Evolutionary conservation across 1,140 invertebrate genomes (phyloP), one percentile per base, ranked within the genome.

Genomic region (Planococcus citri): DNA sequence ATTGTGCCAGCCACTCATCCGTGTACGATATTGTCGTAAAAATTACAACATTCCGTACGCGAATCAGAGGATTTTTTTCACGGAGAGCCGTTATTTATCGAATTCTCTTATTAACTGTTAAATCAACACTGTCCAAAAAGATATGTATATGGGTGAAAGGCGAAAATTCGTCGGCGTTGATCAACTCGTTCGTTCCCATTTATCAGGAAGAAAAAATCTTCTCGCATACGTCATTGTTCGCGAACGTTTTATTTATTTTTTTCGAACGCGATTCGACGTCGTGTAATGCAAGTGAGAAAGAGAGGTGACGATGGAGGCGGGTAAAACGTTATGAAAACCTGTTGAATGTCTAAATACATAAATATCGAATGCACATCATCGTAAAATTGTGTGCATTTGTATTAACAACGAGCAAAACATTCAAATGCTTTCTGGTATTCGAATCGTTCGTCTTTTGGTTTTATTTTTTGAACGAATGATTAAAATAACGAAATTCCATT

Each of bases 1-100:
- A 51, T 51, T 51, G 41, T 51, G 17, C 41, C 17, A 51, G 12
- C 17, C 41, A 51, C 41, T 51, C 41, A 51, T 51, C 41, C 41
- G 41, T 33, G 29, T 51, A 51, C 41, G 41, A 51, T 51, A 51
- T 51, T 51, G 41, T 51, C 41, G 41, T 51, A 51, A 51, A 51
- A 51, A 51, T 17, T 33, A 20, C 41, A 14, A 17, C 41, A 51
- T 51, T 51, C 41, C 41, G n/a, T 51, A 33, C 3, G 2, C 41
- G 17, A 51, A n/a, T 51, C 41, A 51, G 41, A n/a, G n/a, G n/a
- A n/a, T n/a, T n/a, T n/a, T 17, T 9, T 51, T 51, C n/a, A 17
- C 41, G n/a, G n/a, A n/a, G n/a, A n/a, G 41, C 41, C 12, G 41
- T 20, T 51, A 51, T 51, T 51, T 37, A 37, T 37, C 33, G 14